Percentiles rank a stretch among this genome's conserved stretches.
Evolutionary conservation across 2,113 vertebrate genomes (phyloP).

Genomic region (Dipodomys spectabilis): DNA sequence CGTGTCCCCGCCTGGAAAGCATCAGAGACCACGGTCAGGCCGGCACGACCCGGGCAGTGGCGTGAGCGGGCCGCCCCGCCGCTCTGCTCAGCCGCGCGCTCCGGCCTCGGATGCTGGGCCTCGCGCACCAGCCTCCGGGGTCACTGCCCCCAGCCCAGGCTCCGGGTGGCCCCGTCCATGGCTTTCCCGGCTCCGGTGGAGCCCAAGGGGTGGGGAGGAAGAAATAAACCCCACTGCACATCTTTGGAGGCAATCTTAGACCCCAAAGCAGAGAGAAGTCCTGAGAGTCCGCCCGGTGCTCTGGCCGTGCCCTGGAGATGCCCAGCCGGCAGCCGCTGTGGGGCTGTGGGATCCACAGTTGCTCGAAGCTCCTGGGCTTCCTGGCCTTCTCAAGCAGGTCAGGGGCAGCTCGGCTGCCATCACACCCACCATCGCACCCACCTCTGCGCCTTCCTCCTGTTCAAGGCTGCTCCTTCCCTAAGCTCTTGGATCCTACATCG

Average conservation of each 20-base stretch:
- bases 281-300: too few relatives aligned
- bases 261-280: neutral
- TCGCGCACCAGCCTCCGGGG: accelerated
- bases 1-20: slow-evolving; percentile 84
- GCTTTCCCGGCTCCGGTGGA: too few relatives aligned
- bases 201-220: too few relatives aligned
- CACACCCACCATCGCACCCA: neutral
- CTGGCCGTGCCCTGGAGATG: neutral
- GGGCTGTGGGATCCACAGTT: accelerated
- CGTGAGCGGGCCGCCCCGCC: too few relatives aligned
- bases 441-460: neutral
- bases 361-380: neutral
- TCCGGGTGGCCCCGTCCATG: too few relatives aligned
- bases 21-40: slow-evolving; percentile 22
- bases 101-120: too few relatives aligned
- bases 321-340: too few relatives aligned
- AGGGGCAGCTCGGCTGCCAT: neutral
- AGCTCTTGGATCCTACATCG: neutral
- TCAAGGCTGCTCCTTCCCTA: neutral
- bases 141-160: too few relatives aligned
- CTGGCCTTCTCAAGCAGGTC: neutral
- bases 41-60: too few relatives aligned
- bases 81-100: too few relatives aligned
- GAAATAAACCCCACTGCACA: neutral
- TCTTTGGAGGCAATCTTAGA: neutral